A percentile compares a stretch with the other conserved stretches of the same genome.
Conservation (phyloP, 2,113 vertebrate species). For the Henicopernis longicauda region DNA sequence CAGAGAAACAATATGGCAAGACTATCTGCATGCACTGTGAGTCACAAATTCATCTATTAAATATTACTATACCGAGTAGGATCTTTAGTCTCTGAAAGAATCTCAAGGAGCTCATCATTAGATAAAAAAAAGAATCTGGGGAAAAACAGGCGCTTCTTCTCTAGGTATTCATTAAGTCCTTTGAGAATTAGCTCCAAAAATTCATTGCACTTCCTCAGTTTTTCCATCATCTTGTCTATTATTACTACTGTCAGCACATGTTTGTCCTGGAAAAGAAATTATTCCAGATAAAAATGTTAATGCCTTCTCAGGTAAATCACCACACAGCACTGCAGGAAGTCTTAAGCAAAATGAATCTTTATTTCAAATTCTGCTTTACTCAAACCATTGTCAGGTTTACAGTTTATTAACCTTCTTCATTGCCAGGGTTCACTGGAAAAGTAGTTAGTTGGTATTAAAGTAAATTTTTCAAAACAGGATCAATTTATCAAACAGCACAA, state of each 20-base stretch:
- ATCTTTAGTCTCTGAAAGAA: constrained; percentile 92
- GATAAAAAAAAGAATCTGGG: constrained; percentile 94
- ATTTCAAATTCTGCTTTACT: neutral
- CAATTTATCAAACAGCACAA: neutral
- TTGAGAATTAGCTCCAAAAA: constrained; percentile 87
- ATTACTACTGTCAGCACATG: constrained; percentile 78
- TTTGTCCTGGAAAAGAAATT: constrained; percentile 77
- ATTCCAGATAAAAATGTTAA: neutral
- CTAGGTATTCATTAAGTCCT: constrained; percentile 90
- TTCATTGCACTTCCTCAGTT: constrained; percentile 79
- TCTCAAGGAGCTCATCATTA: constrained; percentile 91
- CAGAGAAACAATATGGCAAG: neutral
- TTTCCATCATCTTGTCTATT: constrained; percentile 85
- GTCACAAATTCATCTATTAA: neutral
- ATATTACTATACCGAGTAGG: constrained; percentile 79
- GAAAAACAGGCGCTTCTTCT: constrained; percentile 89
- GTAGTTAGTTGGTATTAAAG: neutral
- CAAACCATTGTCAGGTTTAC: neutral
- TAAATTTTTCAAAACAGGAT: neutral
- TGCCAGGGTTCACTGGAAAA: neutral
- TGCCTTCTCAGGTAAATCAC: neutral
- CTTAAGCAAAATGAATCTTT: neutral
- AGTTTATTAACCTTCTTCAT: neutral
- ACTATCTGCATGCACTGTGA: neutral
- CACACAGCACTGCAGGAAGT: neutral